phyloP scores from a whole-genome alignment of 2,888 invertebrate species.

The Phyllotreta cruciferae region DNA sequence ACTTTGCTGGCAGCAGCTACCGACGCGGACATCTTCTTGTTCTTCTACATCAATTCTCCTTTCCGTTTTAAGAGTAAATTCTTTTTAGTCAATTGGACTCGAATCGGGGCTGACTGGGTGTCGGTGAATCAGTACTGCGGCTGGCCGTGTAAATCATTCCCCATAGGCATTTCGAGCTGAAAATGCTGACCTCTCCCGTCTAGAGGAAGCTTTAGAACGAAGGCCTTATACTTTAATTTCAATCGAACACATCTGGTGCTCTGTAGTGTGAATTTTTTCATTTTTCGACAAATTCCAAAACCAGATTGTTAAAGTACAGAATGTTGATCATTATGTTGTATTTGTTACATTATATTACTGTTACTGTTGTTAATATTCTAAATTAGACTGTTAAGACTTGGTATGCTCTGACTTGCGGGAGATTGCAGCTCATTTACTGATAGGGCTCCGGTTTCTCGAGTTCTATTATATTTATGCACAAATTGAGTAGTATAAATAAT shows the following conservation, averaged over 20 bases:
- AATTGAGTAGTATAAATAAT: conserved; percentile 40
- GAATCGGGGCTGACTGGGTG: conserved; percentile 34
- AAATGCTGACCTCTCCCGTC: conserved; percentile 41
- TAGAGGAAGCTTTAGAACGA: conserved; percentile 44
- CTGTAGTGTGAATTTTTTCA: conserved; percentile 50
- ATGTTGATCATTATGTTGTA: conserved; percentile 55
- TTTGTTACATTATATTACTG: conserved; percentile 60
- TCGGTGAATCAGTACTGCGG: conserved; percentile 50
- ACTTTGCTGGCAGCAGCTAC: conserved; percentile 57
- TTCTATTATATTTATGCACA: conserved; percentile 40
- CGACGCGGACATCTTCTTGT: conserved; percentile 29
- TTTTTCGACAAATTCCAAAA: conserved; percentile 12
- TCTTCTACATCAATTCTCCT: conserved; percentile 21
- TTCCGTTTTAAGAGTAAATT: conserved; percentile 11
- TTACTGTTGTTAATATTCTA: conserved; percentile 56
- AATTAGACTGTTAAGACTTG: conserved; percentile 46
- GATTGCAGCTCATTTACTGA: neutral
- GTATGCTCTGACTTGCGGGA: conserved; percentile 46
- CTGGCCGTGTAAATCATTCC: conserved; percentile 56
- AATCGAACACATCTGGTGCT: conserved; percentile 49
- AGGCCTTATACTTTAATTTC: conserved; percentile 46
- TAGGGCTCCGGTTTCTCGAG: conserved; percentile 17
- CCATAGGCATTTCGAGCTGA: conserved; percentile 44
- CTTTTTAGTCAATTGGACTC: conserved; percentile 33
- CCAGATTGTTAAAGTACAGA: conserved; percentile 47